Base-by-base conservation (phyloP, 2,113 vertebrate genomes). In the Cacatua alba region DNA sequence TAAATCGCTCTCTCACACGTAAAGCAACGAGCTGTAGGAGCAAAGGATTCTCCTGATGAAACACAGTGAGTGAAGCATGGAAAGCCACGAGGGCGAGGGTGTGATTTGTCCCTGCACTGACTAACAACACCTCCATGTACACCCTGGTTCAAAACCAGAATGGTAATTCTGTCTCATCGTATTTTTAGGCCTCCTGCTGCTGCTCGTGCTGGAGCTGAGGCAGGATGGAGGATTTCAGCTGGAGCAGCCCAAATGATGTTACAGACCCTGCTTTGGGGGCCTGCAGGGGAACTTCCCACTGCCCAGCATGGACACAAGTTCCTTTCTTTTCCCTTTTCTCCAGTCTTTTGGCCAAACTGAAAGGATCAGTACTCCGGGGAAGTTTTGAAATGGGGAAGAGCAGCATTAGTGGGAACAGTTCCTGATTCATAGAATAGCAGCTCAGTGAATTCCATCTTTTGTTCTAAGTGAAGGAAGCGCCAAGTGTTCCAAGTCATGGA, bases 381-480 rank as follows among this genome's bases (percentile, higher is more conserved):
- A 21, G 43, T 16, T 52, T 16, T 17, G 52, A 60, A 39, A 8
- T 2, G 17, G 6, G 21, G 35, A 43, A 70, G 31, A 0, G 0
- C 12, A 70, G 55, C 48, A 4, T 17, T 14, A 12, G 19, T 3
- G 17, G 51, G 65, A 52, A 39, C 37, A 41, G 26, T 17, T 17
- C 16, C 57, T 13, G 17, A 31, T 6, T 43, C 25, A 37, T 0
- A 37, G 21, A 13, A 15, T 23, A 23, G 57, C 64, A 57, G 57
- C 57, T 39, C 67, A 19, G 35, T 4, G 31, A 11, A 10, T 33
- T 1, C n/a, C 11, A 33, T 10, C 35, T 46, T 57, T 59, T 41
- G 37, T 29, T 8, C 44, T 7, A 26, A 46, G 26, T 7, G 16
- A 51, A 39, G 6, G 41, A 41, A 41, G 41, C 14, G 41, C 41